A percentile compares a stretch with the other conserved stretches of the same genome.
These are phyloP conservation scores for Anagrus nilaparvatae DNA, from an alignment of 1,140 invertebrate genomes.

Conservation along the genomic window DNA sequence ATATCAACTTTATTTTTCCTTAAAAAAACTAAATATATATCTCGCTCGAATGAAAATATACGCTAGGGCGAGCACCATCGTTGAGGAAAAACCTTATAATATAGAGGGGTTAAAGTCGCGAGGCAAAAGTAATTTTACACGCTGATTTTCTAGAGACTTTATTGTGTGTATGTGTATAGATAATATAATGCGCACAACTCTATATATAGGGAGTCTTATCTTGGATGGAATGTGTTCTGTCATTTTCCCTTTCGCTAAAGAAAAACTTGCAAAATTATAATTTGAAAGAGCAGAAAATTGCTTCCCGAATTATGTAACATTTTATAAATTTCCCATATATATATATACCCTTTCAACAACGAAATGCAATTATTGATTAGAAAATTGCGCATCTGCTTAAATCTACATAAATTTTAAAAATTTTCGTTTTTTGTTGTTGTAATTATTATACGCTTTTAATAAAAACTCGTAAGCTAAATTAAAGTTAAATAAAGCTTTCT, in stretches of 20 bases:
- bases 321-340: no score
- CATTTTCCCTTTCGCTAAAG: constrained; percentile 24
- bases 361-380: no score
- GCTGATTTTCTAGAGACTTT: no score
- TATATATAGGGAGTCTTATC: constrained; percentile 31
- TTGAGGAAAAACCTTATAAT: constrained; percentile 9
- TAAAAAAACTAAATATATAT: constrained; percentile 31
- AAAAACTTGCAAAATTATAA: no score
- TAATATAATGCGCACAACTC: neutral
- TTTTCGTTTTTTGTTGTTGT: no score
- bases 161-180: constrained; percentile 17
- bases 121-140: constrained; percentile 43
- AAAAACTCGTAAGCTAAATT: no score
- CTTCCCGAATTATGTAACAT: no score
- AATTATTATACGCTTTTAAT: no score
- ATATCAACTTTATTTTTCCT: constrained; percentile 44
- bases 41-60: constrained; percentile 39
- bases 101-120: constrained; percentile 37
- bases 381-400: no score
- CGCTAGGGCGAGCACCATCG: constrained; percentile 26
- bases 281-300: constrained; percentile 39
- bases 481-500: no score
- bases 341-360: no score
- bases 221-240: constrained; percentile 26
- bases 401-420: no score